Percentiles rank a stretch among this genome's conserved stretches.
These are phyloP conservation scores for Phoebastria nigripes DNA, from an alignment of 2,797 vertebrate genomes.

Conservation along the genomic window DNA sequence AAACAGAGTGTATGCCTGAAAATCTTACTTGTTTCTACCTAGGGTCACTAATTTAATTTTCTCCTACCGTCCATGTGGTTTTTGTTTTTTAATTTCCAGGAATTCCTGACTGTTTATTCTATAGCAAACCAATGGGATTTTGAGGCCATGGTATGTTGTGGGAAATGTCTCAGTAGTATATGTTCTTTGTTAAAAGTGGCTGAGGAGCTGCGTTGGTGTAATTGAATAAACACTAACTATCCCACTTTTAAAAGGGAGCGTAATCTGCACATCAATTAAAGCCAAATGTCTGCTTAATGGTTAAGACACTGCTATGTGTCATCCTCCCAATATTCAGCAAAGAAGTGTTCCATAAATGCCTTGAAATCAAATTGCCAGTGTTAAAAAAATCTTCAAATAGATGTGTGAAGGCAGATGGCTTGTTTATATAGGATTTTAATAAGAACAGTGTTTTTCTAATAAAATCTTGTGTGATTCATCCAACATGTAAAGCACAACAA, in stretches of 20 bases:
- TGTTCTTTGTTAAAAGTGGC: constrained; percentile 50
- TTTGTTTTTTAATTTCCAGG: constrained; percentile 65
- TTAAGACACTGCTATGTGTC: constrained; percentile 7
- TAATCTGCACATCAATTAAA: constrained; percentile 42
- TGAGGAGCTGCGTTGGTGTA: constrained; percentile 20
- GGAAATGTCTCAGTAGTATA: constrained; percentile 31
- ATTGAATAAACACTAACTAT: constrained; percentile 46
- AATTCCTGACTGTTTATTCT: constrained; percentile 64
- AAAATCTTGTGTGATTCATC: constrained; percentile 32
- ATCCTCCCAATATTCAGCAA: neutral
- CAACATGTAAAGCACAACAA: constrained; percentile 8
- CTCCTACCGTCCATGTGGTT: constrained; percentile 52
- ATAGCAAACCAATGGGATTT: constrained; percentile 40
- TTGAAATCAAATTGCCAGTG: constrained; percentile 1
- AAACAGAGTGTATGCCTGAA: constrained; percentile 44
- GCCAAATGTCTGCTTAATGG: constrained; percentile 26
- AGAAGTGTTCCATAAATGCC: neutral
- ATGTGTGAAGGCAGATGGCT: neutral
- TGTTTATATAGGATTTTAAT: constrained; percentile 34
- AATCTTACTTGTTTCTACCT: constrained; percentile 53
- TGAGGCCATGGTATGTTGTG: constrained; percentile 21
- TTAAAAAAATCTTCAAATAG: constrained; percentile 22
- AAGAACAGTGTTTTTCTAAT: constrained; percentile 21
- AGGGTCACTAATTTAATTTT: constrained; percentile 60
- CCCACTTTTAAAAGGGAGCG: neutral